Evolutionary conservation across 2,888 invertebrate genomes (phyloP), one percentile per base, ranked within the genome.

Genomic region (Drosophila acutilabella): DNA sequence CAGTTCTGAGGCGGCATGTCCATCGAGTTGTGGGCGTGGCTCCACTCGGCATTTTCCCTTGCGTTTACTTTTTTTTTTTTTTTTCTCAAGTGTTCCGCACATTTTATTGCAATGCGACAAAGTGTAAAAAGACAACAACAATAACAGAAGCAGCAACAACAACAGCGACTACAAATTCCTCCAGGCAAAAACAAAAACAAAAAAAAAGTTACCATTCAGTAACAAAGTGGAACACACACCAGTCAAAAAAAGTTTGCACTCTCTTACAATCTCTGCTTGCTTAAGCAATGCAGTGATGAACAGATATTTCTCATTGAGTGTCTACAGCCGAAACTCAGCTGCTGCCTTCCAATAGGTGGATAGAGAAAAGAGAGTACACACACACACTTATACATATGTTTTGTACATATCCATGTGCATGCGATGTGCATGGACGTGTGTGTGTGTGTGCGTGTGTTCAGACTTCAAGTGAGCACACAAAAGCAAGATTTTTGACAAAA

Each of bases 61-160:
- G n/a, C n/a, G n/a, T n/a, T n/a, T n/a, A n/a, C n/a, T n/a, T n/a
- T n/a, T n/a, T n/a, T n/a, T n/a, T n/a, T n/a, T n/a, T n/a, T n/a
- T n/a, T n/a, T n/a, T 73, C 69, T 89, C 81, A 74, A 85, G 84
- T 87, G 89, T 40, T 67, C 65, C 77, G 71, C 89, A 71, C 82
- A 79, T 88, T 80, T 72, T 80, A 76, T 77, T 71, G 70, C 87
- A 86, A 80, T 86, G 83, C 87, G 80, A 88, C 83, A 83, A 83
- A 80, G 78, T 80, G 78, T 65, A 82, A 82, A 79, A 82, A 79
- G 70, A 78, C 85, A 81, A 47, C 80, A 66, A 50, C 66, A 57
- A 54, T 41, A 64, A 51, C 57, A 56, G 42, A 50, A 60, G 56
- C 58, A 62, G 45, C 58, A 56, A 48, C 57, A 56, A 44, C 53